Evolutionary conservation across 2,888 invertebrate genomes (phyloP), one percentile per base, ranked within the genome.

Genomic region (Lissonota sp.): DNA sequence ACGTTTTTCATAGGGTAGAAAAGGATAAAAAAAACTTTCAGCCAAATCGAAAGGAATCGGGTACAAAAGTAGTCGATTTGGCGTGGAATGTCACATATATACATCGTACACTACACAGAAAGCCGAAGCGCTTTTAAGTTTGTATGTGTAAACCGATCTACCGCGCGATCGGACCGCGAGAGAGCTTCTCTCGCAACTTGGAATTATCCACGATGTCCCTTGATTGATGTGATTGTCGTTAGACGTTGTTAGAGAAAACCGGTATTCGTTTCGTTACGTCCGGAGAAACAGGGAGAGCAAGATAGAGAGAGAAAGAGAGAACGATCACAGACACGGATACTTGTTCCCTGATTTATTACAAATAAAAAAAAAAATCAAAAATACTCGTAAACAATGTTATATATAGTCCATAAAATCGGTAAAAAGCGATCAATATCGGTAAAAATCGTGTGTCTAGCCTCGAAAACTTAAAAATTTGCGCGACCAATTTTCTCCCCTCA

Each of bases 141-240:
- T 26, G 26, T 62, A 37, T 60, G 49, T 75, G 60, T 75, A 75
- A 49, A 60, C 78, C 81, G 78, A 81, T 81, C 81, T 81, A 81
- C 71, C 81, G 81, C 74, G 66, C 78, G 71, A 75, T 70, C 57
- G 8, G 49, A 42, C 55, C 72, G 70, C 49, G 60, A 66, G 58
- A 10, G 67, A 66, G 51, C 12, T 12, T 10, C 67, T 69, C 69
- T 69, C 83, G 84, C 84, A 87, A 88, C 87, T 86, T 88, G 87
- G 90, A 91, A 91, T 91, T 92, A 91, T 90, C 90, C 77, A 26
- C 78, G 89, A 90, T 90, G 90, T 90, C 88, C 86, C 88, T 87
- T 90, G 91, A 92, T 91, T 89, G 91, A 91, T 92, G 91, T 87
- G 91, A 90, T 89, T 89, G 91, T 91, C 91, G 89, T 91, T 90